Evolutionary conservation across 2,797 vertebrate species (phyloP).

Genomic region (Lithobates sylvaticus): DNA sequence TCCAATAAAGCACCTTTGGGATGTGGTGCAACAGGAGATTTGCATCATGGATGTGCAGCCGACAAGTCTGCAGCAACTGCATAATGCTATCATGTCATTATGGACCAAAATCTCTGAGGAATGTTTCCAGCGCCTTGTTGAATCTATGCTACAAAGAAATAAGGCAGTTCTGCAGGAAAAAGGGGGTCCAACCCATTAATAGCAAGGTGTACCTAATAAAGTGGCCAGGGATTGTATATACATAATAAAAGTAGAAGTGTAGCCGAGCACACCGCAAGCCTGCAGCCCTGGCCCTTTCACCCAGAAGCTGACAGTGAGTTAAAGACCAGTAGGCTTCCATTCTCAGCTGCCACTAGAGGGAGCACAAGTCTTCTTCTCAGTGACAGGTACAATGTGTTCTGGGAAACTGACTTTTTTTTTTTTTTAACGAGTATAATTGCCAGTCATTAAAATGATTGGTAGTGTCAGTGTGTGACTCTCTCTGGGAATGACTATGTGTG

Average conservation of each 20-base stretch:
- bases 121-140: too few relatives aligned
- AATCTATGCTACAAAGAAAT: too few relatives aligned
- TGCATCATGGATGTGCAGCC: too few relatives aligned
- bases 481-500: not conserved
- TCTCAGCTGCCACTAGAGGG: not conserved
- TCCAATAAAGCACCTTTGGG: too few relatives aligned
- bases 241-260: not conserved
- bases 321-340: not conserved
- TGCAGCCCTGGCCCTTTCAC: not conserved
- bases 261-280: not conserved
- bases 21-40: too few relatives aligned
- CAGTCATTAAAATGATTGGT: conserved; percentile 26
- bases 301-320: not conserved
- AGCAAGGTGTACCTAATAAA: too few relatives aligned
- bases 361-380: not conserved
- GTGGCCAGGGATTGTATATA: not conserved
- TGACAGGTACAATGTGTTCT: not conserved
- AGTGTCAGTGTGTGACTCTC: conserved; percentile 39
- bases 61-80: too few relatives aligned
- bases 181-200: too few relatives aligned
- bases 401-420: not conserved
- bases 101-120: too few relatives aligned
- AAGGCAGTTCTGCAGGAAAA: too few relatives aligned
- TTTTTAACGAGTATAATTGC: conserved; percentile 27
- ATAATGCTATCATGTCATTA: too few relatives aligned